phyloP scores from a whole-genome alignment of 2,113 vertebrate genomes.

The Anoplopoma fimbria region DNA sequence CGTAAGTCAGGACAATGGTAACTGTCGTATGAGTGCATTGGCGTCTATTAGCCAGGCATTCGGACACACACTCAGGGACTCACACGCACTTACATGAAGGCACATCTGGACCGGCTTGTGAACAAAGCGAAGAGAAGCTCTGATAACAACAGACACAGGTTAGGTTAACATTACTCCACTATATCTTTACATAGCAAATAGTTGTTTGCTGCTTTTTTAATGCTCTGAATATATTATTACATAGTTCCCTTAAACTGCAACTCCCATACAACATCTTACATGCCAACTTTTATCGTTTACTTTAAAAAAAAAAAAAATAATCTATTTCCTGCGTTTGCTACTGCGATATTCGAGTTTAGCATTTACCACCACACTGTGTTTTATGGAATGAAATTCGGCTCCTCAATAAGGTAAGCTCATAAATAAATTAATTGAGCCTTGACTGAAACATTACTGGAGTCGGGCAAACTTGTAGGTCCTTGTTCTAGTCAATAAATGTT shows the following conservation, averaged over 20 bases:
- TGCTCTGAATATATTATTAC: too few relatives aligned
- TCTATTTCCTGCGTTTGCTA: background rate
- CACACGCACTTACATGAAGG: too few relatives aligned
- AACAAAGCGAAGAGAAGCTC: background rate
- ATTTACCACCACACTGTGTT: background rate
- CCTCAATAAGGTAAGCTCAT: background rate
- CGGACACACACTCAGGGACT: background rate
- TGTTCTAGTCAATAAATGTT: background rate
- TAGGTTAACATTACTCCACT: background rate
- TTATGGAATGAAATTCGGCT: background rate
- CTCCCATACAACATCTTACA: background rate
- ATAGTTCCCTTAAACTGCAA: background rate
- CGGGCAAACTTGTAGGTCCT: conserved; percentile 1
- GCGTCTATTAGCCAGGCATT: background rate
- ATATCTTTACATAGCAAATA: too few relatives aligned
- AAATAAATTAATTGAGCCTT: conserved; percentile 31
- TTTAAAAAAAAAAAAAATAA: too few relatives aligned
- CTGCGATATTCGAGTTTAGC: background rate
- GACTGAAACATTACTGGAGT: background rate
- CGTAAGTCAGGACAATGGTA: too few relatives aligned
- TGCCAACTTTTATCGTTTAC: background rate
- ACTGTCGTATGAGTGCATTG: background rate
- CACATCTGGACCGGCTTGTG: background rate
- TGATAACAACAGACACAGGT: background rate
- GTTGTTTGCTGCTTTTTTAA: too few relatives aligned